Conservation (phyloP, 2,888 invertebrate genomes). For the Heteromyza rotundicornis region DNA sequence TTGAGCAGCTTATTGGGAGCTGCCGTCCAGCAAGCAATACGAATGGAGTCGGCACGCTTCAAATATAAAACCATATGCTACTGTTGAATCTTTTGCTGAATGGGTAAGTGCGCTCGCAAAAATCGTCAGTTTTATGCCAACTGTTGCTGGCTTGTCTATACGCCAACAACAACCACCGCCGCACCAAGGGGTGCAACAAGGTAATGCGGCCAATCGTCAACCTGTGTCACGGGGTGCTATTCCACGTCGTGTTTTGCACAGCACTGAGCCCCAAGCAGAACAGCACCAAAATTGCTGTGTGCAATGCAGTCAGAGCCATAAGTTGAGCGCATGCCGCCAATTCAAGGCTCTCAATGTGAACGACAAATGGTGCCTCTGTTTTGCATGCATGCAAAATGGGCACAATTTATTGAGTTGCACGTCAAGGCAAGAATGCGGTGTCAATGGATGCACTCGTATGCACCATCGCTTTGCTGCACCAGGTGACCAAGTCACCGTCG, state of each 20-base stretch:
- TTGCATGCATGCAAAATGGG: background rate
- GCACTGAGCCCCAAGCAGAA: background rate
- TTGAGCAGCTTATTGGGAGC: no score
- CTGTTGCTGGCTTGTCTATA: background rate
- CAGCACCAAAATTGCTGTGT: background rate
- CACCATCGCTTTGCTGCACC: conserved; percentile 9
- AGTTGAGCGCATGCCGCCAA: background rate
- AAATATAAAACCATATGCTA: no score
- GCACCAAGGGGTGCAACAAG: conserved; percentile 9
- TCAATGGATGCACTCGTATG: background rate
- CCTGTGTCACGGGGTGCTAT: background rate
- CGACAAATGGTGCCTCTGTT: conserved; percentile 18
- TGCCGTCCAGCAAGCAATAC: no score
- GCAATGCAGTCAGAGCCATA: background rate
- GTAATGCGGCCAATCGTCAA: conserved; percentile 11
- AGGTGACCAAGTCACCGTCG: background rate
- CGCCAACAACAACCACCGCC: background rate
- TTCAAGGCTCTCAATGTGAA: conserved; percentile 15
- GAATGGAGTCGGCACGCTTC: no score
- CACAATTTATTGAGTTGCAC: background rate
- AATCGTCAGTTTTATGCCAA: no score
- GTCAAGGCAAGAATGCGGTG: background rate
- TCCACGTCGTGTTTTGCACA: conserved; percentile 1
- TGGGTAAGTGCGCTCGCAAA: no score
- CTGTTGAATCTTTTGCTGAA: no score